Evolutionary conservation across 2,888 invertebrate genomes (phyloP).

Genomic region (Dermolepida albohirtum): DNA sequence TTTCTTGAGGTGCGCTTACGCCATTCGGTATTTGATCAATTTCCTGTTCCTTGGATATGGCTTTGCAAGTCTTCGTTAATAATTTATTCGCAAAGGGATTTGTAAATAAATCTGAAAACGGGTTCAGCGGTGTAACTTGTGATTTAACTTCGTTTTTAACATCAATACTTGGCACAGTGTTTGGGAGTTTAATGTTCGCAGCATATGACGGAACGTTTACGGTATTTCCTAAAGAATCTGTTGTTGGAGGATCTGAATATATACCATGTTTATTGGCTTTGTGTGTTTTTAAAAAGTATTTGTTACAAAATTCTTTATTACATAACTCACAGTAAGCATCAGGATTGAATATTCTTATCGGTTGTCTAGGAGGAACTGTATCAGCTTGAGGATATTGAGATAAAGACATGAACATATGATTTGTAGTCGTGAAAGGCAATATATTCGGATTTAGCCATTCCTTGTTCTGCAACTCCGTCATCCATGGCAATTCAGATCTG

Average conservation of each 20-base stretch:
- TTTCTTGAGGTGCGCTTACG: slow-evolving; percentile 52
- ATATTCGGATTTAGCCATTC: slow-evolving; percentile 63
- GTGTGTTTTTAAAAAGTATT: slow-evolving; percentile 97
- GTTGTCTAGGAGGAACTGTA: slow-evolving; percentile 65
- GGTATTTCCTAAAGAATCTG: slow-evolving; percentile 49
- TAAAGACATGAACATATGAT: slow-evolving; percentile 62
- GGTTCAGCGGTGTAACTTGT: slow-evolving; percentile 54
- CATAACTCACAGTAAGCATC: slow-evolving; percentile 98
- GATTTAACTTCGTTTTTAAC: slow-evolving; percentile 57
- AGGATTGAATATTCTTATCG: slow-evolving; percentile 91
- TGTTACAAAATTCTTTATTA: slow-evolving; percentile 99
- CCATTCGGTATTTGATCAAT: slow-evolving; percentile 52
- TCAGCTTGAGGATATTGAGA: slow-evolving; percentile 62
- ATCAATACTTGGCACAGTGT: slow-evolving; percentile 60
- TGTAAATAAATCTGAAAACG: slow-evolving; percentile 78
- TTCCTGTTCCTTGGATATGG: slow-evolving; percentile 30
- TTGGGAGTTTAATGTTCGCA: slow-evolving; percentile 59
- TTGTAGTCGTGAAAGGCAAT: slow-evolving; percentile 62
- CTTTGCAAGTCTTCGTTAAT: slow-evolving; percentile 36
- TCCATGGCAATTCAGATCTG: slow-evolving; percentile 60
- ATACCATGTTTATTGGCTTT: slow-evolving; percentile 98
- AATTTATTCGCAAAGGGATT: slow-evolving; percentile 81
- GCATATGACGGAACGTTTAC: slow-evolving; percentile 60
- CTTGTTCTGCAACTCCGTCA: slow-evolving; percentile 61
- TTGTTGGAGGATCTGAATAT: slow-evolving; percentile 67